Conservation (phyloP, 2,113 vertebrate genomes). For the Plectropomus leopardus region DNA sequence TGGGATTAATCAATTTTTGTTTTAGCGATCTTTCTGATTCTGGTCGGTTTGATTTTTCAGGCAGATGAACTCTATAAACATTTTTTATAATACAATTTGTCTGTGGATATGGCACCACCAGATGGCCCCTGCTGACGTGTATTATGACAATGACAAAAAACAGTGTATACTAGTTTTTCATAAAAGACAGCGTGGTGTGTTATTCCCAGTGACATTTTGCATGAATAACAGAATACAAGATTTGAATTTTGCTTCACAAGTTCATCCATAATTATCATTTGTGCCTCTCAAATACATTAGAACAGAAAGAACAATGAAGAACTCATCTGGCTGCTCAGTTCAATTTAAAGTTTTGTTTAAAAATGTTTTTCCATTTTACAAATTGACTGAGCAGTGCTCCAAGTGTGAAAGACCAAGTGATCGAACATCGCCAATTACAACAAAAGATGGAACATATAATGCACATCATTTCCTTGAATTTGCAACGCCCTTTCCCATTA, state of each 20-base stretch:
- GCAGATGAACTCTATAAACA: no score
- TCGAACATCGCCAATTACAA: no score
- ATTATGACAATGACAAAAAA: neutral
- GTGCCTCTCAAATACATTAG: neutral
- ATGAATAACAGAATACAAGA: neutral
- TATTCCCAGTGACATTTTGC: neutral
- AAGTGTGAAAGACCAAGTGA: neutral
- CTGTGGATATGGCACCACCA: neutral
- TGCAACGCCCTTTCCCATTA: neutral
- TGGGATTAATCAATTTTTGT: neutral
- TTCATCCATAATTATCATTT: neutral
- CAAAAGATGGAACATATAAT: neutral
- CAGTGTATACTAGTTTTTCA: neutral
- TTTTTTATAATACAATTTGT: neutral
- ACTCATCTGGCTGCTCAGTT: neutral
- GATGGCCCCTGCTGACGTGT: neutral
- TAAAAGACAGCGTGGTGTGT: neutral
- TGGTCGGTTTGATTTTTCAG: neutral
- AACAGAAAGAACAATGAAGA: neutral
- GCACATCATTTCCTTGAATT: neutral
- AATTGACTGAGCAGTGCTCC: neutral
- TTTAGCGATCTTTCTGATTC: neutral
- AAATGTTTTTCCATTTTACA: neutral
- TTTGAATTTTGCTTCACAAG: neutral
- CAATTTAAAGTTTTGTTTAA: neutral